Conservation (phyloP, 2,113 vertebrate species). For the Neogobius melanostomus region DNA sequence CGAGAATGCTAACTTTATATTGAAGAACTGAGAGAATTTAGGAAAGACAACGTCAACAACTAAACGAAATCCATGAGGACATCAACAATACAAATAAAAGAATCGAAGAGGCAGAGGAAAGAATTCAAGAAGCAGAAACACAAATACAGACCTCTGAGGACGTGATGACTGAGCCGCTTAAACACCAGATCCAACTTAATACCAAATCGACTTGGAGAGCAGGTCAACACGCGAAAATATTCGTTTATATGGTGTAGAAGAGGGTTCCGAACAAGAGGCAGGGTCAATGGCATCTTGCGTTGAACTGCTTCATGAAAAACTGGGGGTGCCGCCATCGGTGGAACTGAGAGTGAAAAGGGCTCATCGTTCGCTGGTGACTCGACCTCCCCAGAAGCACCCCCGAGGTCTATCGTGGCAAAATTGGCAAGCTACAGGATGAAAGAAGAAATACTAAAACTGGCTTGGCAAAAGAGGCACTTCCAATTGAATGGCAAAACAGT, state of each 20-base stretch:
- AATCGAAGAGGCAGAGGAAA: neutral
- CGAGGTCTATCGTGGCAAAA: neutral
- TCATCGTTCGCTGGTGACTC: neutral
- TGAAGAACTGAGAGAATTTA: neutral
- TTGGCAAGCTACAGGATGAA: neutral
- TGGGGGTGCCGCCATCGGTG: neutral
- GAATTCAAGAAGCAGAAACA: neutral
- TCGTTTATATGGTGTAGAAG: neutral
- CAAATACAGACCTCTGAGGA: neutral
- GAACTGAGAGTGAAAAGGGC: neutral
- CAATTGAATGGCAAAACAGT: neutral
- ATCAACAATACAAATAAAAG: neutral
- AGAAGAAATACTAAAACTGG: neutral
- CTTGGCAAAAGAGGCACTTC: neutral
- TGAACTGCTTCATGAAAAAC: neutral
- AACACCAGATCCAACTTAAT: neutral
- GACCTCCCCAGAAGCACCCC: no score
- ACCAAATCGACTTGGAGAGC: neutral
- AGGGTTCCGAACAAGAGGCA: neutral
- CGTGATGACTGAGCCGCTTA: neutral
- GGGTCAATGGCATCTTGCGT: neutral
- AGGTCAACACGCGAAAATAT: neutral
- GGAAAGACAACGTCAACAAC: neutral
- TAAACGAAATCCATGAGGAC: neutral
- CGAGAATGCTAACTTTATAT: no score